Evolutionary conservation across 2,113 vertebrate genomes (phyloP).

Genomic region (Pan paniscus): DNA sequence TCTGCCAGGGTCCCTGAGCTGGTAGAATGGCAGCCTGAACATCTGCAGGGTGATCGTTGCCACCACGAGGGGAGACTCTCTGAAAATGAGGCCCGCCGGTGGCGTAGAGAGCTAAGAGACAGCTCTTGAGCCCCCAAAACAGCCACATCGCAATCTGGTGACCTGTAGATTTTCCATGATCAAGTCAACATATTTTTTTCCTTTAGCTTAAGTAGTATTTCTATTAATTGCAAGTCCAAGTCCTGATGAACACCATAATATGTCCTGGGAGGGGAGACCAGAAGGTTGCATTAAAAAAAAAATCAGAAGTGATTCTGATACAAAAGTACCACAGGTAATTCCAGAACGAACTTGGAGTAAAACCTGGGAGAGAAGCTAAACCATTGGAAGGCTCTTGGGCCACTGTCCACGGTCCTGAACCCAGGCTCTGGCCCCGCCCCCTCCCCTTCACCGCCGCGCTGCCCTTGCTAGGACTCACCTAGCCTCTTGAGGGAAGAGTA

Average conservation of each 20-base stretch:
- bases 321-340: background rate
- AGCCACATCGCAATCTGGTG: background rate
- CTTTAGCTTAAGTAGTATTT: background rate
- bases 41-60: background rate
- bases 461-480: slow-evolving; percentile 82
- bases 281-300: background rate
- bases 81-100: background rate
- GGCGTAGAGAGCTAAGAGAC: background rate
- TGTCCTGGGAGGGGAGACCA: background rate
- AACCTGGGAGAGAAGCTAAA: background rate
- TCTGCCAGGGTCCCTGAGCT: background rate
- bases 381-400: fast-evolving
- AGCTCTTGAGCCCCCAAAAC: background rate
- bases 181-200: background rate
- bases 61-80: background rate
- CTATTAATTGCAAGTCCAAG: background rate
- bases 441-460: fast-evolving
- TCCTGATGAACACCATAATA: background rate
- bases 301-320: background rate
- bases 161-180: background rate
- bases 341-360: background rate
- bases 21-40: background rate
- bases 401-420: background rate
- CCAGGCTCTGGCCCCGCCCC: no score
- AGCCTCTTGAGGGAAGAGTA: slow-evolving; percentile 94